A percentile compares a stretch with the other conserved stretches of the same genome.
Conservation (phyloP, 2,797 vertebrate species). For the Semotilus atromaculatus region DNA sequence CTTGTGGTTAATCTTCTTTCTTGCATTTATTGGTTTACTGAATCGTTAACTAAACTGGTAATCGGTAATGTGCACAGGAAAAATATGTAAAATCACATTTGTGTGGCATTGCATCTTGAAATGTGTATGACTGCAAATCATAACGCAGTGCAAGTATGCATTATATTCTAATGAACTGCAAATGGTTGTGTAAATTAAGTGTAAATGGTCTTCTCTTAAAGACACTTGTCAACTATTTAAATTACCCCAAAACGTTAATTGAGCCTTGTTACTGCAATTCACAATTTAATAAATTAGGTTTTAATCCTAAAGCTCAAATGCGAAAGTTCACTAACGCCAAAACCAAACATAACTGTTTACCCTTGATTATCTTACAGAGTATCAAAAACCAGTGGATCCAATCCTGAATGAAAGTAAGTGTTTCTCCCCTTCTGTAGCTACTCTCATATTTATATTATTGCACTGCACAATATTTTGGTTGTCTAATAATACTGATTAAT, state of each 20-base stretch:
- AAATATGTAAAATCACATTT: not conserved
- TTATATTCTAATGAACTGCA: not conserved
- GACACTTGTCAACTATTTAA: not conserved
- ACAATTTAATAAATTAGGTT: not conserved
- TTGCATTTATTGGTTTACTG: not conserved
- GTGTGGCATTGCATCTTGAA: not conserved
- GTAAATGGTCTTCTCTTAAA: not conserved
- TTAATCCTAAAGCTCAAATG: not conserved
- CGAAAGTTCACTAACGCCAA: not conserved
- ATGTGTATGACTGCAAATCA: not conserved
- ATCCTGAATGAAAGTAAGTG: slow-evolving; percentile 59
- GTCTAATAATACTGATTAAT: not conserved
- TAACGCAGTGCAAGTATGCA: too few species aligned
- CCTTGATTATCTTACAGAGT: slow-evolving; percentile 57
- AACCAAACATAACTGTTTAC: not conserved
- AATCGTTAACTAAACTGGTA: not conserved
- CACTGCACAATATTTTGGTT: not conserved
- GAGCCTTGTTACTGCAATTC: not conserved
- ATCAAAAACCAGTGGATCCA: slow-evolving; percentile 45
- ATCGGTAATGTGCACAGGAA: too few species aligned
- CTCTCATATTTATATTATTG: not conserved
- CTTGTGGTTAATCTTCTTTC: not conserved
- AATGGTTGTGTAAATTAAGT: not conserved
- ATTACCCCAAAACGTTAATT: not conserved
- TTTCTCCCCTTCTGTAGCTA: not conserved